Evolutionary conservation across 2,113 vertebrate species (phyloP), one percentile per base, ranked within the genome.

Genomic region (Tetrax tetrax): DNA sequence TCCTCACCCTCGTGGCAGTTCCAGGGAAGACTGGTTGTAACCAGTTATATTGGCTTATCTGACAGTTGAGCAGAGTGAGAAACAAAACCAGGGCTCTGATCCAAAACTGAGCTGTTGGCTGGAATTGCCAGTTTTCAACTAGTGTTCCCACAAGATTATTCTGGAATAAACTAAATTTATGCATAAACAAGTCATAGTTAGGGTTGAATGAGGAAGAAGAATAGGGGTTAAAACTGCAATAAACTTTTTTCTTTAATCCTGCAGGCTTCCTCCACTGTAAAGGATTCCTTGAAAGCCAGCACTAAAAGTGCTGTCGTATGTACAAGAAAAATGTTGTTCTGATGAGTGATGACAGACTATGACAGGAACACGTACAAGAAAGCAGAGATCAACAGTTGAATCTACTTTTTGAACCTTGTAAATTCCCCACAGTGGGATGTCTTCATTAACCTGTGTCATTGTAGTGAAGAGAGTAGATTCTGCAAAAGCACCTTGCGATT

Each of bases 1-100:
- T 59, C 19, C 31, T 90, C 7, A 1, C 31, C 85, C 47, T 70
- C 0, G 0, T 2, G 2, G 28, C 31, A 50, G 64, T 51, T 84
- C 31, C 43, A 41, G 69, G 28, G 51, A 63, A 5, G 22, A 12
- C 28, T 57, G 57, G n/a, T 80, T 35, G 0, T 28, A 23, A 12
- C 28, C 53, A 53, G n/a, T 80, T 35, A 0, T 28, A 23, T 80
- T 75, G 37, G 54, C 68, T 88, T 71, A 12, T 37, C 50, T 63
- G 69, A 2, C 5, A 2, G 5, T 21, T n/a, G 59, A 61, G 41
- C 2, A 15, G 48, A 45, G 33, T 3, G 27, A 57, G 50, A 72
- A 65, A 84, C 8, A 72, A 38, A 89, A 33, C 8, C 35, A 41
- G 27, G 78, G 29, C 17, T 76, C 38, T 65, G 28, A 70, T 74